Conservation (phyloP, 1,140 invertebrate species). For the Leptoteleia sp. region DNA sequence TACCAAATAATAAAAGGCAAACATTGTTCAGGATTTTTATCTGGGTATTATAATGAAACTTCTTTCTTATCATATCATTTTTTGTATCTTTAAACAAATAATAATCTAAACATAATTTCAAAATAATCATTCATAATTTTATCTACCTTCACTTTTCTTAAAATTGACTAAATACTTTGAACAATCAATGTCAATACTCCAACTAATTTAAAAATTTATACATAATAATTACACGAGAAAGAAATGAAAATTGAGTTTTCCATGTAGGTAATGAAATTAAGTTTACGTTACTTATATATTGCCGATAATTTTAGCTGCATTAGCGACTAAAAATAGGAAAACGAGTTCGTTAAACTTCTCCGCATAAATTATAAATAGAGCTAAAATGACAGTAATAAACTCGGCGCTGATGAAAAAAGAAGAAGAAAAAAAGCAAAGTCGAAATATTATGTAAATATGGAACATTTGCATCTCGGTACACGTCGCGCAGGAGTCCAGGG, state of each 20-base stretch:
- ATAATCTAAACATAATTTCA: too few relatives aligned
- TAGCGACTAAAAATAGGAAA: constrained; percentile 32
- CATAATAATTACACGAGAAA: neutral
- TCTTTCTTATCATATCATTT: too few relatives aligned
- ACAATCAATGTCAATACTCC: too few relatives aligned
- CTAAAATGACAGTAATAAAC: constrained; percentile 42
- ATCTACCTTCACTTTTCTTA: too few relatives aligned
- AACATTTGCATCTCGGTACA: constrained; percentile 43
- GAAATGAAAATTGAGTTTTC: neutral
- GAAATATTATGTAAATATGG: constrained; percentile 59
- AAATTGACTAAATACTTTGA: too few relatives aligned
- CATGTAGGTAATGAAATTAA: constrained; percentile 11
- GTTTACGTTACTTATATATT: constrained; percentile 1
- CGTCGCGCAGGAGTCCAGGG: constrained; percentile 15
- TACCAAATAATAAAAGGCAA: too few relatives aligned
- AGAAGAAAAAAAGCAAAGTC: constrained; percentile 38
- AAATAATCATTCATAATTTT: too few relatives aligned
- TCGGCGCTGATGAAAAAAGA: constrained; percentile 31
- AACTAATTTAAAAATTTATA: neutral
- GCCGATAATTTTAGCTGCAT: constrained; percentile 21
- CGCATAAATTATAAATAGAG: constrained; percentile 44
- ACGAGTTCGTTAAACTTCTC: constrained; percentile 30
- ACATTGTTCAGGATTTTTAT: too few relatives aligned
- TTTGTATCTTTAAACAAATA: too few relatives aligned
- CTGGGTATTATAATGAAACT: too few relatives aligned